These are phyloP conservation scores for Ceratotherium simum DNA, from an alignment of 2,113 vertebrate genomes.

Conservation along the genomic window DNA sequence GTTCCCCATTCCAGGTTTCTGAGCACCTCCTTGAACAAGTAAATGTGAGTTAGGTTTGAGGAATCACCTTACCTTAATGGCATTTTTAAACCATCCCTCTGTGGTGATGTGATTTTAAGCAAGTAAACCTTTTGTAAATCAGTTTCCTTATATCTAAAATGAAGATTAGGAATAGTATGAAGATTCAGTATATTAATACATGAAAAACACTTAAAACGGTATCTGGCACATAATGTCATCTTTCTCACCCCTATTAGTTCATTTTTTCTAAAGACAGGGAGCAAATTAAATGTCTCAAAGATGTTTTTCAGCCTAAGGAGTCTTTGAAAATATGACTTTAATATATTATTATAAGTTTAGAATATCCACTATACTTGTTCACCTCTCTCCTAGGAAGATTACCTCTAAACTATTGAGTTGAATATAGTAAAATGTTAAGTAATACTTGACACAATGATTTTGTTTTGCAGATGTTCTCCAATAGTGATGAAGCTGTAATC, in stretches of 20 bases:
- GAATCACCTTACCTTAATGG: slow-evolving; percentile 14
- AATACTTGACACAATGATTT: slow-evolving; percentile 54
- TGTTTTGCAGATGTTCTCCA: slow-evolving; percentile 97
- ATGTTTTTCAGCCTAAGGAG: slow-evolving; percentile 45
- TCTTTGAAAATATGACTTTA: slow-evolving; percentile 27
- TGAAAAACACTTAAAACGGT: background rate
- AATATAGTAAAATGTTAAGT: slow-evolving; percentile 61
- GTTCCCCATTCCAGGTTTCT: background rate
- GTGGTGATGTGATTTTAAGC: background rate
- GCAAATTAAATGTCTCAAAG: slow-evolving; percentile 37
- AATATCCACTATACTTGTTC: background rate
- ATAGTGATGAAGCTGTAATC: slow-evolving; percentile 97
- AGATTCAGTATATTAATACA: background rate
- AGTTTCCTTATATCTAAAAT: slow-evolving; percentile 19
- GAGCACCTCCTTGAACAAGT: background rate
- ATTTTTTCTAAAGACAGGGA: background rate
- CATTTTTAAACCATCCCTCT: background rate
- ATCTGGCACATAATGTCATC: background rate
- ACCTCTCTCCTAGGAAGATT: slow-evolving; percentile 30
- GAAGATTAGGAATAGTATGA: background rate
- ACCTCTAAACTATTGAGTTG: background rate
- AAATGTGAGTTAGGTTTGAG: background rate
- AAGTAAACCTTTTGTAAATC: background rate
- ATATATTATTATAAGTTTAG: too few species aligned
- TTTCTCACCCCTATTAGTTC: background rate